Evolutionary conservation across 2,113 vertebrate genomes (phyloP).

Genomic region (Neotragus moschatus): DNA sequence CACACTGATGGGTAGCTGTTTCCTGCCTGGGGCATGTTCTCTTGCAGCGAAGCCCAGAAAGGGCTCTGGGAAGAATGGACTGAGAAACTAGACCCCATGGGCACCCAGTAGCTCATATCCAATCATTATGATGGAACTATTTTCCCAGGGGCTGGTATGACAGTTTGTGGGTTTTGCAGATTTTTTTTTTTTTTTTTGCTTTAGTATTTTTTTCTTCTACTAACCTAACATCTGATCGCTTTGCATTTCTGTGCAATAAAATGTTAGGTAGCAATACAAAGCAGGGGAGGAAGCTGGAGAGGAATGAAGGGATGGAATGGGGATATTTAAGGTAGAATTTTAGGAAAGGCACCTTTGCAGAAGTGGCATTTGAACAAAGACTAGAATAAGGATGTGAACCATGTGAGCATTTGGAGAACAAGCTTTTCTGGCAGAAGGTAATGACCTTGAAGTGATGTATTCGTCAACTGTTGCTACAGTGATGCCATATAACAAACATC

Average conservation of each 20-base stretch:
- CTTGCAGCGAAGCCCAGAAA: neutral
- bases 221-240: neutral
- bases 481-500: neutral
- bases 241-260: neutral
- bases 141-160: neutral
- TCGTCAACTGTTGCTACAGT: neutral
- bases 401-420: neutral
- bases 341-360: neutral
- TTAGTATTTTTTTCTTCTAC: neutral
- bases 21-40: neutral
- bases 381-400: neutral
- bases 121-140: rapidly evolving
- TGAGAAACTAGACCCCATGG: neutral
- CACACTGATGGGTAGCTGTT: rapidly evolving
- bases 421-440: neutral
- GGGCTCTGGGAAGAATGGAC: neutral
- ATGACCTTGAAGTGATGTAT: neutral
- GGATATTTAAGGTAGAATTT: neutral
- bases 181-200: neutral
- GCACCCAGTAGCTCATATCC: neutral
- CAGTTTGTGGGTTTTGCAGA: neutral
- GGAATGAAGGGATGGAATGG: neutral
- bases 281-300: neutral
- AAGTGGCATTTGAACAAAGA: neutral
- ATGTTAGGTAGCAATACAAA: neutral